Evolutionary conservation across 2,888 invertebrate species (phyloP), one percentile per base, ranked within the genome.

Genomic region (Lasioglossum figueresi): DNA sequence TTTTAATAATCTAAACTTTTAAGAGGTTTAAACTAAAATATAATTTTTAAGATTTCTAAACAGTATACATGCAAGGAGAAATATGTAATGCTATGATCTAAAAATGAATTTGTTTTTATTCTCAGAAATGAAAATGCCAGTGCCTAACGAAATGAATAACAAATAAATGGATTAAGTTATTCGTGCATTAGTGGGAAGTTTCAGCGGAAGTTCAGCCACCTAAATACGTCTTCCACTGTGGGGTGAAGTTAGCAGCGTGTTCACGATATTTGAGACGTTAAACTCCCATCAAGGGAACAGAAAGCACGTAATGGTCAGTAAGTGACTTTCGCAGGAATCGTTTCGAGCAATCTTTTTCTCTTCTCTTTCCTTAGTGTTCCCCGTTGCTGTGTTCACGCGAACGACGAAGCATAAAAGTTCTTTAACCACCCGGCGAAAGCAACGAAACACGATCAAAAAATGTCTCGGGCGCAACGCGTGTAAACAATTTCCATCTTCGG

Each of bases 251-350:
- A 23, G 43, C 68, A 40, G 37, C 68, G n/a, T 70, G 68, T 70
- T 70, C 68, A 5, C 68, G 68, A 40, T 70, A 40, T 70, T 70
- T 70, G 68, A 70, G 68, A 70, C 68, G 71, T 71, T 71, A 71
- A 71, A 43, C 43, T 71, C 71, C 43, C 71, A 71, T 71, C 40
- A 71, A 71, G 68, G 40, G 68, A 70, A n/a, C 68, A 40, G 68
- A 37, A 70, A 70, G 68, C 68, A 70, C 68, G 68, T n/a, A 70
- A 70, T 70, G 68, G 68, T 70, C 68, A 70, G 68, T 70, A 70
- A 70, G 40, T 70, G 68, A 70, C 68, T 70, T 70, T 70, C 23
- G 23, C 68, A 70, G 68, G 40, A 70, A 70, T 70, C 48, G 43
- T 27, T 37, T 27, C 27, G 34, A 43, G 59, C 59, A 76, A 56